Conservation (phyloP, 1,140 invertebrate genomes). For the Prorops nasuta region DNA sequence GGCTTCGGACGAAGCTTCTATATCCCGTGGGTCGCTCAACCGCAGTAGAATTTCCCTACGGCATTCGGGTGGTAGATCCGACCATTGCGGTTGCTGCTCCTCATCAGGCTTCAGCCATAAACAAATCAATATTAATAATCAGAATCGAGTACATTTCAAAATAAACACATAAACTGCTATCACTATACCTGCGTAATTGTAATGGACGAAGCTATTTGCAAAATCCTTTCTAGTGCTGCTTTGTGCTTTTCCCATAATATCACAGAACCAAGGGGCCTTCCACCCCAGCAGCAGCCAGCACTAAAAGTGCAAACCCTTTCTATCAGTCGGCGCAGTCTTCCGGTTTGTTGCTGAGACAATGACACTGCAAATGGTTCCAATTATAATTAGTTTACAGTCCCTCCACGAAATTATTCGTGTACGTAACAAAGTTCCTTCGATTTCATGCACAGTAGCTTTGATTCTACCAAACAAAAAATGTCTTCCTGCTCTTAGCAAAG, state of each 20-base stretch:
- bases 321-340: constrained; percentile 75
- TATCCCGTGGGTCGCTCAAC: constrained; percentile 88
- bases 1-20: constrained; percentile 68
- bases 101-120: constrained; percentile 69
- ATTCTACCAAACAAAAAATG: no score
- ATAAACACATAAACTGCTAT: background rate
- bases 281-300: constrained; percentile 75
- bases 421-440: no score
- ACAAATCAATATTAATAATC: constrained; percentile 6
- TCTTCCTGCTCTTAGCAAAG: background rate
- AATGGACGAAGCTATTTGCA: constrained; percentile 77
- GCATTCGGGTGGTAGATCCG: constrained; percentile 91
- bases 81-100: constrained; percentile 78
- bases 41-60: constrained; percentile 86
- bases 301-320: constrained; percentile 71
- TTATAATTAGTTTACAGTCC: background rate
- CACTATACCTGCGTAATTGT: constrained; percentile 68
- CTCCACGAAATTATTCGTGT: background rate
- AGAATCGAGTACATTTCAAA: constrained; percentile 2
- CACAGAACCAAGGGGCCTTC: constrained; percentile 78
- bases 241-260: constrained; percentile 87
- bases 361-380: constrained; percentile 68
- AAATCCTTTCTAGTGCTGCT: constrained; percentile 78
- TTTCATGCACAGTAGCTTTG: no score
- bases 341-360: constrained; percentile 84